phyloP scores from a whole-genome alignment of 1,140 invertebrate genomes.

The Octopus sinensis region DNA sequence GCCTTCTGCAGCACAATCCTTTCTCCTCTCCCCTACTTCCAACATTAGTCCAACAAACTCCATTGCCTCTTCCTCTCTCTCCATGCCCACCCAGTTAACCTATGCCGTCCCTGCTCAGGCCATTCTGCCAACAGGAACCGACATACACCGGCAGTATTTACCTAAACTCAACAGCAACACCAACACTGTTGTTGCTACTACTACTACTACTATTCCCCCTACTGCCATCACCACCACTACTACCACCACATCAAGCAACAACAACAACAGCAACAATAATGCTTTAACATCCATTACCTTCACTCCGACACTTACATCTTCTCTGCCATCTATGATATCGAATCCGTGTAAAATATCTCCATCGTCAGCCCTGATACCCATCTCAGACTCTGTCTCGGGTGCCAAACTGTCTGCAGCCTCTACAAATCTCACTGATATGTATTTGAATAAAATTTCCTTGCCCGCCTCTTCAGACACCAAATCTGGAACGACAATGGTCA shows the following conservation, averaged over 20 bases:
- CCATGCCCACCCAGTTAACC: neutral
- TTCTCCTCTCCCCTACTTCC: neutral
- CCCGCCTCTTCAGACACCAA: neutral
- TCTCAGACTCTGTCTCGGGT: neutral
- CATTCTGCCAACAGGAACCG: constrained; percentile 13
- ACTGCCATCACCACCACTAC: neutral
- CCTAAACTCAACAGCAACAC: neutral
- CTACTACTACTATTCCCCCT: neutral
- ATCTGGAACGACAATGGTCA: neutral
- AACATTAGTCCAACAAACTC: neutral
- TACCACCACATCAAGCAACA: neutral
- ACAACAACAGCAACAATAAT: neutral
- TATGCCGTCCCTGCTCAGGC: constrained; percentile 8
- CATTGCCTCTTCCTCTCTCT: neutral
- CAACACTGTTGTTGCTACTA: neutral
- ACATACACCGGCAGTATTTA: neutral
- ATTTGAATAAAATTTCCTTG: neutral
- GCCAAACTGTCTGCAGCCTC: neutral
- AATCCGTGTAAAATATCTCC: neutral
- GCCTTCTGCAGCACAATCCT: neutral
- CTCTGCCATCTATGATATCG: neutral
- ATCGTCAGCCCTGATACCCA: neutral
- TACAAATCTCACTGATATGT: neutral
- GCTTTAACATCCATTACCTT: neutral
- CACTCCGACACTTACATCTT: neutral